Evolutionary conservation across 1,140 invertebrate species (phyloP).

Genomic region (Apis mellifera): DNA sequence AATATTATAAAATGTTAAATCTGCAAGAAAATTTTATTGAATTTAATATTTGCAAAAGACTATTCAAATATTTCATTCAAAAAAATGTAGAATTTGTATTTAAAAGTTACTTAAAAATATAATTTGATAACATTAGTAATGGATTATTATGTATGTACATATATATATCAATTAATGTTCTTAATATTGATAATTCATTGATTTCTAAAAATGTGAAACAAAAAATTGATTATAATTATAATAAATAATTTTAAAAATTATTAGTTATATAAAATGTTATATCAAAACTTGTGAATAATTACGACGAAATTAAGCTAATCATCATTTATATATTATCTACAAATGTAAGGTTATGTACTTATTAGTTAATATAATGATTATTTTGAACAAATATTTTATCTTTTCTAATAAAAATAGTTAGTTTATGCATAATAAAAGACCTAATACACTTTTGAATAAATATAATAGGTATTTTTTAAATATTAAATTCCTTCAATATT

Average conservation of each 20-base stretch:
- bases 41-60: conserved; percentile 6
- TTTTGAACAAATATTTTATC: neutral
- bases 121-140: neutral
- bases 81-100: conserved; percentile 11
- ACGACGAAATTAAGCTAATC: neutral
- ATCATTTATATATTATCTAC: neutral
- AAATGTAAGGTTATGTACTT: neutral
- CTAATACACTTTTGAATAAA: neutral
- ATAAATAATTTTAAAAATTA: neutral
- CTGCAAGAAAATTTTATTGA: conserved; percentile 17
- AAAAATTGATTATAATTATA: neutral
- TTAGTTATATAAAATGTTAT: neutral
- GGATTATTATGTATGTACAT: neutral
- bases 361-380: neutral
- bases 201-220: conserved; percentile 18
- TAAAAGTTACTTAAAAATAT: conserved; percentile 14
- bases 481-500: neutral
- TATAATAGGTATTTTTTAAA: neutral
- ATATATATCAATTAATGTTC: neutral
- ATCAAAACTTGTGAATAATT: neutral
- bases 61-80: conserved; percentile 5
- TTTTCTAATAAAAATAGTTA: neutral
- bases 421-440: too few species aligned
- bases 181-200: conserved; percentile 7
- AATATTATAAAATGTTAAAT: neutral